Evolutionary conservation across 2,888 invertebrate species (phyloP).

Genomic region (Aphodius sticticus): DNA sequence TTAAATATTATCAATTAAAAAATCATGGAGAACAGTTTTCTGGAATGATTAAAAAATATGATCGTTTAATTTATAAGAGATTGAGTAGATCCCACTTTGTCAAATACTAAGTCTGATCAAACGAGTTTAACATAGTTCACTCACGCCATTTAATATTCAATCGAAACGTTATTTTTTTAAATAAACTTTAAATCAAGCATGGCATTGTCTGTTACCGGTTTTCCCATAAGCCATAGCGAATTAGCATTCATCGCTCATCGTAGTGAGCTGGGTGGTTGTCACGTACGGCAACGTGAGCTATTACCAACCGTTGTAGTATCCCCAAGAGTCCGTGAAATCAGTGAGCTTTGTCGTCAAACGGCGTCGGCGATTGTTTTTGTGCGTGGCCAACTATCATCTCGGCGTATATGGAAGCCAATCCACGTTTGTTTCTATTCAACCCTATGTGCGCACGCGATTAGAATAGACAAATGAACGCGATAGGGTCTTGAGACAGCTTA

Average conservation of each 20-base stretch:
- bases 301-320: conserved; percentile 4
- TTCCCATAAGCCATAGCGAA: not conserved
- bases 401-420: not conserved
- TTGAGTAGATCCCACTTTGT: too few relatives aligned
- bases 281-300: not conserved
- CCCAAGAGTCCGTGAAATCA: not conserved
- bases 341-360: not conserved
- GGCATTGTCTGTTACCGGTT: not conserved
- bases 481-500: not conserved
- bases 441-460: not conserved
- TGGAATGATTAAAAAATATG: too few relatives aligned
- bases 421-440: not conserved
- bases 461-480: not conserved
- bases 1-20: too few relatives aligned
- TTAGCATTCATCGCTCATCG: not conserved
- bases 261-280: not conserved
- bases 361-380: not conserved
- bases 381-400: not conserved
- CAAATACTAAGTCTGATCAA: not conserved
- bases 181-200: not conserved
- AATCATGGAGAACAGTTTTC: too few relatives aligned
- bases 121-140: not conserved
- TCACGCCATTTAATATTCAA: not conserved
- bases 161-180: not conserved
- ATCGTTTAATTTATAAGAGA: too few relatives aligned